Evolutionary conservation across 2,797 vertebrate genomes (phyloP).

Genomic region (Phyllotis vaccarum): DNA sequence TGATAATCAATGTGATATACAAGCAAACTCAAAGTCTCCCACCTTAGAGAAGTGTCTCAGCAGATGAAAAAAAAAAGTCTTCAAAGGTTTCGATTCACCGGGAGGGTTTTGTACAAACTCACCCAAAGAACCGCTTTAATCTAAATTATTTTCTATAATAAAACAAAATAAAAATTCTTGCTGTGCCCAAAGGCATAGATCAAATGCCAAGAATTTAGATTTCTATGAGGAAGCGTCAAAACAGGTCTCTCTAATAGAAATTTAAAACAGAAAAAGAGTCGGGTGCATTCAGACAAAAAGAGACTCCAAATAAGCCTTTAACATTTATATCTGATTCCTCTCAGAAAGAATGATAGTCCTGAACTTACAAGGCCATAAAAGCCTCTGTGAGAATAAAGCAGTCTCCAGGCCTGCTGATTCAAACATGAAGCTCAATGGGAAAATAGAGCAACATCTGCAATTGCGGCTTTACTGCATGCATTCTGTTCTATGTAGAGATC

Average conservation of each 20-base stretch:
- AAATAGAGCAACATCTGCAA: background rate
- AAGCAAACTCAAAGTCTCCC: conserved; percentile 37
- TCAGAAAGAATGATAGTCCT: background rate
- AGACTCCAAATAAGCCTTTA: conserved; percentile 33
- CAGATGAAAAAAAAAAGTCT: conserved; percentile 43
- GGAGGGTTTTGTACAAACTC: conserved; percentile 40
- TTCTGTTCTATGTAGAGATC: conserved; percentile 54
- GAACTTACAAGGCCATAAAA: background rate
- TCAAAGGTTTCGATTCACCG: conserved; percentile 49
- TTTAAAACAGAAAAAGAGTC: conserved; percentile 17
- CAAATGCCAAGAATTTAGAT: conserved; percentile 65
- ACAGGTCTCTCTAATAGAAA: background rate
- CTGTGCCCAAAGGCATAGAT: conserved; percentile 5
- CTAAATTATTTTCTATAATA: conserved; percentile 10
- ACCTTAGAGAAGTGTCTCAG: conserved; percentile 46
- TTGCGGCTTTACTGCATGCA: conserved; percentile 32
- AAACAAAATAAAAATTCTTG: conserved; percentile 60
- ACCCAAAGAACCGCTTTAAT: conserved; percentile 46
- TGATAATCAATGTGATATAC: conserved; percentile 73
- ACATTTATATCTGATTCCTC: conserved; percentile 45
- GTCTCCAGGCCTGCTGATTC: background rate
- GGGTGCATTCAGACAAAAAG: background rate
- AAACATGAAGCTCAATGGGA: conserved; percentile 36
- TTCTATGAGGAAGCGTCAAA: conserved; percentile 59
- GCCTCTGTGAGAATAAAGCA: background rate